Evolutionary conservation across 2,888 invertebrate genomes (phyloP).

Genomic region (Drosophila gaucha): DNA sequence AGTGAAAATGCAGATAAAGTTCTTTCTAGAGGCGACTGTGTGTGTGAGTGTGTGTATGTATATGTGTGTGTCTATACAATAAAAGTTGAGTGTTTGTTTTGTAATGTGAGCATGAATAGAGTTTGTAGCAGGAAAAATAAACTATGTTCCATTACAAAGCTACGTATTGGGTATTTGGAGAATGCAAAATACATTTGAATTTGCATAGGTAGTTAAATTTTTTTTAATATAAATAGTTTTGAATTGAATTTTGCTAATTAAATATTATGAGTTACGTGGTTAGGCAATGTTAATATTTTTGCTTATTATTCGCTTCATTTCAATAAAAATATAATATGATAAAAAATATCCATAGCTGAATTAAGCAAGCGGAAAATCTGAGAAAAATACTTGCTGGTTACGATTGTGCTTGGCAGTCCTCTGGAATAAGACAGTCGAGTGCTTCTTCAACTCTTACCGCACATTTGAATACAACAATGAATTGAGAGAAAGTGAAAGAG

Average conservation of each 20-base stretch:
- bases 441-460: not conserved
- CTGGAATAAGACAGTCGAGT: not conserved
- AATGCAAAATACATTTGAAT: not conserved
- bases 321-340: not conserved
- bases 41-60: slow-evolving; percentile 6
- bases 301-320: not conserved
- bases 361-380: not conserved
- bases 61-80: slow-evolving; percentile 2
- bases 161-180: slow-evolving; percentile 4
- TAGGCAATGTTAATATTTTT: not conserved
- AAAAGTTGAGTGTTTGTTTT: slow-evolving; percentile 11
- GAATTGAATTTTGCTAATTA: not conserved
- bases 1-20: slow-evolving; percentile 56
- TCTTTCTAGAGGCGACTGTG: slow-evolving; percentile 15
- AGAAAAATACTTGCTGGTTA: not conserved
- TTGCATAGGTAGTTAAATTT: not conserved
- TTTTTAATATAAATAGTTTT: not conserved
- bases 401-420: not conserved
- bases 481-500: not conserved
- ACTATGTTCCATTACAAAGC: not conserved
- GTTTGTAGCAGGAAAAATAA: slow-evolving; percentile 1
- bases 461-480: slow-evolving; percentile 4
- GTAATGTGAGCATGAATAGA: slow-evolving; percentile 11
- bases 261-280: not conserved
- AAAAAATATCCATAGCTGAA: not conserved